phyloP scores from a whole-genome alignment of 2,113 vertebrate genomes.

The Microcebus ravelobensis region DNA sequence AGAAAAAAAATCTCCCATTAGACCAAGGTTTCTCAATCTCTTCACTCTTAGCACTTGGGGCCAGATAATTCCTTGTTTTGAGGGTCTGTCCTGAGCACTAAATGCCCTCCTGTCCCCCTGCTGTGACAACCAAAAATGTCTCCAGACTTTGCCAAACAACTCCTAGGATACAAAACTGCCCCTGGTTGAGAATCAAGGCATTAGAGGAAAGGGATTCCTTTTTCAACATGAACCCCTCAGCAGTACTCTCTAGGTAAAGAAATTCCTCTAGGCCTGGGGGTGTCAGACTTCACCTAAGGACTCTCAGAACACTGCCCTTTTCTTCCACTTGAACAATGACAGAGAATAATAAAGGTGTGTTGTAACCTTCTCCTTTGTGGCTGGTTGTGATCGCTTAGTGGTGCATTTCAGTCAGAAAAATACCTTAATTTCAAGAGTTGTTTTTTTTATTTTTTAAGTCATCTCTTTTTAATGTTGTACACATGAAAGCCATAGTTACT shows the following conservation, averaged over 20 bases:
- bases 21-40: not conserved
- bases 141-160: not conserved
- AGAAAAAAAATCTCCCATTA: not conserved
- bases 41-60: not conserved
- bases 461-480: not conserved
- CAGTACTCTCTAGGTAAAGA: not conserved
- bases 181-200: not conserved
- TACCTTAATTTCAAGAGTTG: not conserved
- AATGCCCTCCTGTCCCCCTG: not conserved
- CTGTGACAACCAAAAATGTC: not conserved
- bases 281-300: not conserved
- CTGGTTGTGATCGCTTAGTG: not conserved
- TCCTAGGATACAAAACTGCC: not conserved
- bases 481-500: not conserved
- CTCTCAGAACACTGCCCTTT: not conserved
- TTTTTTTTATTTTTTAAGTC: not conserved
- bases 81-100: not conserved
- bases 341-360: not conserved
- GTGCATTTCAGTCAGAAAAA: not conserved
- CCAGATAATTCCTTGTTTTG: not conserved
- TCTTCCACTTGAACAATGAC: not conserved
- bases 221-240: not conserved
- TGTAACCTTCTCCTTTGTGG: not conserved
- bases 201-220: not conserved
- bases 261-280: not conserved